phyloP scores from a whole-genome alignment of 2,888 invertebrate species.

The Muschampia plurimacula region DNA sequence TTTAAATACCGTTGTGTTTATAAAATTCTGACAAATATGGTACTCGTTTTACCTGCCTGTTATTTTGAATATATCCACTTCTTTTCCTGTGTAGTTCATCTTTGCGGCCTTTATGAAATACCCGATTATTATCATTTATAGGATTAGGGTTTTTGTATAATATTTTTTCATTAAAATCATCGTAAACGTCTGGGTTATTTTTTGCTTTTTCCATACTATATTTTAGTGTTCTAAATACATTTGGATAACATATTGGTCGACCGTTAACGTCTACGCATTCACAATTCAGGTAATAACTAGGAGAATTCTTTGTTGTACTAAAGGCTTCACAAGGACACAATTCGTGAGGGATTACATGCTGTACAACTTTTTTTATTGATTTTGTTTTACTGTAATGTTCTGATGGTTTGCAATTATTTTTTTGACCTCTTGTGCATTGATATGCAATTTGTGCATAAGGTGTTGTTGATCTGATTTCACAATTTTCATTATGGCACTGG shows the following conservation, averaged over 20 bases:
- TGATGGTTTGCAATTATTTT: constrained; percentile 44
- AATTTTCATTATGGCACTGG: background rate
- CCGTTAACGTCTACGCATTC: constrained; percentile 48
- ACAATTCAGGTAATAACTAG: constrained; percentile 50
- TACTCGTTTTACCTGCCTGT: constrained; percentile 54
- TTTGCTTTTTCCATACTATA: constrained; percentile 48
- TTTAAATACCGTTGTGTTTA: constrained; percentile 50
- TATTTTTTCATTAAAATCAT: constrained; percentile 6
- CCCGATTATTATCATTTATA: constrained; percentile 9
- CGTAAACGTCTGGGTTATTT: background rate
- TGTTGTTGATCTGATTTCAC: constrained; percentile 22
- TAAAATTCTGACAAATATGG: constrained; percentile 8
- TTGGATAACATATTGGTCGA: constrained; percentile 43
- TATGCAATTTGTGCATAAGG: constrained; percentile 40
- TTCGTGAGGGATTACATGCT: constrained; percentile 34
- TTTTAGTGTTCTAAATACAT: constrained; percentile 46
- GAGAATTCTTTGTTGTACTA: constrained; percentile 45
- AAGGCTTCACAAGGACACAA: constrained; percentile 57
- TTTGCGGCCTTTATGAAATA: constrained; percentile 10
- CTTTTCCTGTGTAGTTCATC: constrained; percentile 47
- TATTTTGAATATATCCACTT: constrained; percentile 48
- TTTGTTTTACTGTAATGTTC: constrained; percentile 34
- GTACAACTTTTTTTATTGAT: constrained; percentile 27
- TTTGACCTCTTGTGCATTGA: constrained; percentile 55
- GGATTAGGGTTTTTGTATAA: constrained; percentile 1